phyloP scores from a whole-genome alignment of 2,797 vertebrate genomes.

The Microcaecilia unicolor region DNA sequence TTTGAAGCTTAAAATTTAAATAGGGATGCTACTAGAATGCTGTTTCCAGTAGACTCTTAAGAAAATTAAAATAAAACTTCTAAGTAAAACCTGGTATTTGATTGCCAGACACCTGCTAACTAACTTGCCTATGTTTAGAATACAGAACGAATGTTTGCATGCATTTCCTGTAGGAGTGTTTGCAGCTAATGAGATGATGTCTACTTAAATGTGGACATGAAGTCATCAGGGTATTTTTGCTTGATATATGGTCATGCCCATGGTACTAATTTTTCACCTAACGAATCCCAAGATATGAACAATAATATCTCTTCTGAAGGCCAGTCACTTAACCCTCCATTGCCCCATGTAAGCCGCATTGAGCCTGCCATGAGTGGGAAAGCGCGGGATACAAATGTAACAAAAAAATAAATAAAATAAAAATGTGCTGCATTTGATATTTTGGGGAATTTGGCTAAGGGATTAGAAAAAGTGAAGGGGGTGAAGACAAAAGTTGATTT shows the following conservation, averaged over 20 bases:
- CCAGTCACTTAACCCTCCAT: too few relatives aligned
- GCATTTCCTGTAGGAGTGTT: constrained; percentile 62
- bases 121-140: constrained; percentile 66
- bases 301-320: constrained; percentile 15
- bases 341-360: too few relatives aligned
- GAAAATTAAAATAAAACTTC: constrained; percentile 55
- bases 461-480: too few relatives aligned
- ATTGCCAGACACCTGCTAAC: constrained; percentile 56
- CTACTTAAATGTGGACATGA: constrained; percentile 64
- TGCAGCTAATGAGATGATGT: constrained; percentile 60
- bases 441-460: too few relatives aligned
- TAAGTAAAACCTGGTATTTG: constrained; percentile 59
- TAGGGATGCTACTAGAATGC: constrained; percentile 13
- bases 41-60: constrained; percentile 25
- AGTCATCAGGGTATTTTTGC: constrained; percentile 66
- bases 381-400: too few relatives aligned
- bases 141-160: constrained; percentile 53
- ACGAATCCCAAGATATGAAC: constrained; percentile 5
- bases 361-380: too few relatives aligned
- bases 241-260: constrained; percentile 60
- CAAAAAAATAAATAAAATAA: too few relatives aligned
- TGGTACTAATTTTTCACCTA: constrained; percentile 47
- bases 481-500: too few relatives aligned
- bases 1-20: constrained; percentile 6
- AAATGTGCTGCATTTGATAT: constrained; percentile 26